Conservation (phyloP, 2,797 vertebrate genomes). For the Pelodytes ibericus region DNA sequence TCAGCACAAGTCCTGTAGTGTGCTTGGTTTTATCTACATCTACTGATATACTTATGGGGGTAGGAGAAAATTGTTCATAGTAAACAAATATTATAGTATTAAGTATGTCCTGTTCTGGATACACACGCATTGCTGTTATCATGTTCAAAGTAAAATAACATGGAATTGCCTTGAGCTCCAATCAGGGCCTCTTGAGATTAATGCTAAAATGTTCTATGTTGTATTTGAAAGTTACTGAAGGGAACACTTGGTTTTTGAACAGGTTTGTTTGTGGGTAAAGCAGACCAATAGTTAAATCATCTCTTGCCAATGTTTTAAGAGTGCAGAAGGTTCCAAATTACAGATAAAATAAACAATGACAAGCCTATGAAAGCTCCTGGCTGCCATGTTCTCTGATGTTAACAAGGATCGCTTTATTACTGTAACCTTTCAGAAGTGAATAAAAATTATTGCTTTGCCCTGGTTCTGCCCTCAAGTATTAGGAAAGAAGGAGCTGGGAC, state of each 20-base stretch:
- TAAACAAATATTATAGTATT: no score
- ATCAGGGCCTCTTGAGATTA: constrained; percentile 24
- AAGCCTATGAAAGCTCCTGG: constrained; percentile 80
- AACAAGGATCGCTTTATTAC: constrained; percentile 85
- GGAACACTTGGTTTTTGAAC: constrained; percentile 23
- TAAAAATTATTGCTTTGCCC: constrained; percentile 81
- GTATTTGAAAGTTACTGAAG: constrained; percentile 13
- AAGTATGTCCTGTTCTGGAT: no score
- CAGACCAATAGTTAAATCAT: constrained; percentile 77
- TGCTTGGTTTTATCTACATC: no score
- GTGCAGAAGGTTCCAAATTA: constrained; percentile 84
- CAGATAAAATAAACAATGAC: constrained; percentile 84
- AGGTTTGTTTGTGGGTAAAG: constrained; percentile 52
- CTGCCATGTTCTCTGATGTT: constrained; percentile 77
- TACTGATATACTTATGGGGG: no score
- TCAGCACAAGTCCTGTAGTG: no score
- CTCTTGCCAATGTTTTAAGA: constrained; percentile 83
- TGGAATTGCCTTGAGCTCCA: constrained; percentile 51
- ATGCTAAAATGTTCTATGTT: no score
- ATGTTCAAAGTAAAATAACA: constrained; percentile 53
- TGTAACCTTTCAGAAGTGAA: constrained; percentile 80
- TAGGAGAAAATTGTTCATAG: no score
- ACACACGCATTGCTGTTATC: no score
- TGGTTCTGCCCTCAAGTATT: constrained; percentile 75
- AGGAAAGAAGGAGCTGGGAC: constrained; percentile 67